A percentile compares a stretch with the other conserved stretches of the same genome.
Evolutionary conservation across 2,113 vertebrate genomes (phyloP).

Genomic region (Urocitellus parryii): DNA sequence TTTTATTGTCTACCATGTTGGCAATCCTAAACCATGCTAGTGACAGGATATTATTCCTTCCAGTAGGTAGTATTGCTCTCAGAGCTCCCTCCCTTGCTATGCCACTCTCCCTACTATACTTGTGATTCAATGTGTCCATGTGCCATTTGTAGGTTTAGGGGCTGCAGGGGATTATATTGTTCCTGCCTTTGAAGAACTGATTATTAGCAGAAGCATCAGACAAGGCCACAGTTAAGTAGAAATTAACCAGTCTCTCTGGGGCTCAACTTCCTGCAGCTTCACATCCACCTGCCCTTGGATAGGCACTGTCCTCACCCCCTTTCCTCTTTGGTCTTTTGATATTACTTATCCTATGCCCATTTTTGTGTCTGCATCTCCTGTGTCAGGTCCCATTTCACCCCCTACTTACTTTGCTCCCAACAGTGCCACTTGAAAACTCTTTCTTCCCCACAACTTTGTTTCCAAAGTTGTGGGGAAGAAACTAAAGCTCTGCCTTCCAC

Average conservation of each 20-base stretch:
- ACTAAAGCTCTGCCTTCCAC: too few relatives aligned
- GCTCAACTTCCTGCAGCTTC: neutral
- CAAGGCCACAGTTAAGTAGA: neutral
- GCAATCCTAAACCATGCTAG: neutral
- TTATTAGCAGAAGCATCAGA: neutral
- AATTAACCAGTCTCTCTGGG: neutral
- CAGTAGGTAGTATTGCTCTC: neutral
- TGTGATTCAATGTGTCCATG: neutral
- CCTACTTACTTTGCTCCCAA: neutral
- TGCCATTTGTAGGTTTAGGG: neutral
- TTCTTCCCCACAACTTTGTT: neutral
- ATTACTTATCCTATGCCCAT: neutral
- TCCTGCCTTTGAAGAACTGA: neutral
- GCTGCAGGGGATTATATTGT: fast-evolving
- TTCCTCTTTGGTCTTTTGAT: neutral
- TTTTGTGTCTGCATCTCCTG: neutral
- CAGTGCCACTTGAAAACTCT: neutral
- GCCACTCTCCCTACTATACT: neutral
- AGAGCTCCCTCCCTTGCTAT: neutral
- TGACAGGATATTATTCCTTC: neutral
- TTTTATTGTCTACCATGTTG: neutral
- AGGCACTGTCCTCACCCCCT: neutral
- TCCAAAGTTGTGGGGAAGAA: too few relatives aligned
- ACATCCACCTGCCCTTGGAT: neutral
- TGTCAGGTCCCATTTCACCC: neutral